phyloP scores from a whole-genome alignment of 2,888 invertebrate genomes.

The Drosophila borborema region DNA sequence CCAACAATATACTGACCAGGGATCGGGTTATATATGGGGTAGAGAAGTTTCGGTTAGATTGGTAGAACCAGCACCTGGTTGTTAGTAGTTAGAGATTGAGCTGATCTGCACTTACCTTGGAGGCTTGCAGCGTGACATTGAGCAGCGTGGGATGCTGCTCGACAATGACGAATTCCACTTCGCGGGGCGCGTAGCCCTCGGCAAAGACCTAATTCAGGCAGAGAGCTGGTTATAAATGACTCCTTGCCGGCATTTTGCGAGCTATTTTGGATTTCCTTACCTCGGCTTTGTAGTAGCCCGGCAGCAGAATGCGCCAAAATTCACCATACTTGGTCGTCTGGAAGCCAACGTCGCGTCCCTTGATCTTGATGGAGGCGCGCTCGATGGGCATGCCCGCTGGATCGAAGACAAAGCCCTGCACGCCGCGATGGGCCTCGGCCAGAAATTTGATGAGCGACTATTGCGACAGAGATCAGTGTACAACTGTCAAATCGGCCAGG shows the following conservation, averaged over 20 bases:
- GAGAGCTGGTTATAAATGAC: conserved; percentile 1
- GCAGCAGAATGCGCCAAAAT: conserved; percentile 96
- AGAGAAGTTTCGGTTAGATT: conserved; percentile 10
- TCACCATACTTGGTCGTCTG: conserved; percentile 96
- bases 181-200: conserved; percentile 93
- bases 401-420: conserved; percentile 94
- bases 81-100: no score
- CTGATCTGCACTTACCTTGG: conserved; percentile 87
- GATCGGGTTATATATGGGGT: conserved; percentile 6
- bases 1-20: conserved; percentile 31
- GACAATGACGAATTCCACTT: conserved; percentile 94
- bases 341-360: conserved; percentile 93
- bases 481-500: neutral
- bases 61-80: conserved; percentile 47
- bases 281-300: conserved; percentile 94
- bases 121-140: conserved; percentile 92
- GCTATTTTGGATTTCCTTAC: conserved; percentile 89
- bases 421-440: conserved; percentile 94
- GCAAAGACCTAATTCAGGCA: conserved; percentile 89
- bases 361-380: conserved; percentile 91
- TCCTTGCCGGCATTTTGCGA: neutral
- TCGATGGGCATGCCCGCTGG: conserved; percentile 92
- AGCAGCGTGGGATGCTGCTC: conserved; percentile 94
- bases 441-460: conserved; percentile 93
- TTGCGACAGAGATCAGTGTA: conserved; percentile 71